Evolutionary conservation across 2,888 invertebrate genomes (phyloP), one percentile per base, ranked within the genome.

Genomic region (Tenthredo notha): DNA sequence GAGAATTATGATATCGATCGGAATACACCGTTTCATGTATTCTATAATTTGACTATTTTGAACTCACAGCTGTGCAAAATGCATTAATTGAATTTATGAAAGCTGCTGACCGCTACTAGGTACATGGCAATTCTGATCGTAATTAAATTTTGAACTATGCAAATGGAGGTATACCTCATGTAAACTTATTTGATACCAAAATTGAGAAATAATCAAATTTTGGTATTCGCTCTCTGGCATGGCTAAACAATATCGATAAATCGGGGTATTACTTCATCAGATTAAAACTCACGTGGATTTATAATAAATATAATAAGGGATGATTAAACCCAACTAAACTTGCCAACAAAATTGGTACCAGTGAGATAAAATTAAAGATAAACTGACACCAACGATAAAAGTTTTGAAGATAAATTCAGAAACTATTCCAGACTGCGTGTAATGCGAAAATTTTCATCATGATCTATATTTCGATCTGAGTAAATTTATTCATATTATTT

Each of bases 251-350:
- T 37, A 37, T 80, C 40, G 1, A 50, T 2, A 61, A 80, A 80
- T 80, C 58, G 78, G 61, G 37, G 21, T 61, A 58, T 58, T 58
- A 80, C 61, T 80, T 80, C 58, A 37, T 80, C 78, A 40, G 58
- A 58, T 78, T 58, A 61, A 58, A 78, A 72, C 40, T 43, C 18
- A 21, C 40, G 33, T 9, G 61, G 61, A 33, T 40, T 80, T 50
- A 77, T 77, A 50, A 47, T 50, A 54, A 54, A 50, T 50, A 29
- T 80, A 21, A 37, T 58, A 21, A 58, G n/a, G 54, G 40, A 25
- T 61, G 33, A 40, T 47, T 80, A 37, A 61, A 10, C 58, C 37
- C 21, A 18, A 37, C 37, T 40, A 3, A 78, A 58, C n/a, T 58
- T 80, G 3, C 21, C 78, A 58, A 58, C 78, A 58, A 43, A 54